phyloP scores from a whole-genome alignment of 2,797 vertebrate genomes.

The Gambelia wislizenii region DNA sequence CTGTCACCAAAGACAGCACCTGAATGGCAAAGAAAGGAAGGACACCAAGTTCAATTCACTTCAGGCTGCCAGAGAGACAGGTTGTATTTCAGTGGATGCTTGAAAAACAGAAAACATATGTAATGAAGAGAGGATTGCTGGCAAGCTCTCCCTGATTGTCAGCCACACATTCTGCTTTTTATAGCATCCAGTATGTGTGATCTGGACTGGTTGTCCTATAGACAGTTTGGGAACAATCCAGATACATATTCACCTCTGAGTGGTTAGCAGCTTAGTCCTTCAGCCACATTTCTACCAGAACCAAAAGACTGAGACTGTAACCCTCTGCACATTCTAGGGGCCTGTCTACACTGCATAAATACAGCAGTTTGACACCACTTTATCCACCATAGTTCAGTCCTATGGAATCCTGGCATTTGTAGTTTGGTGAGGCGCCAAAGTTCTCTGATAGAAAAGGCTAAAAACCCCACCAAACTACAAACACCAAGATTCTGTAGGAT shows the following conservation, averaged over 20 bases:
- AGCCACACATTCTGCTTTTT: constrained; percentile 13
- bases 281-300: not conserved
- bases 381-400: too few relatives aligned
- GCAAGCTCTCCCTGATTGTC: not conserved
- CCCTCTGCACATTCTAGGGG: too few relatives aligned
- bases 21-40: not conserved
- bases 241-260: not conserved
- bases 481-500: too few relatives aligned
- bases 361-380: too few relatives aligned
- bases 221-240: not conserved
- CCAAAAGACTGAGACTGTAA: not conserved
- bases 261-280: not conserved
- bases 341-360: too few relatives aligned
- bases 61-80: constrained; percentile 21
- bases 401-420: too few relatives aligned
- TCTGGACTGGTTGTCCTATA: not conserved
- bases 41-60: constrained; percentile 12
- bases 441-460: too few relatives aligned
- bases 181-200: not conserved
- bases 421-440: too few relatives aligned
- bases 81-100: not conserved
- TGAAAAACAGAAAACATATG: constrained; percentile 32
- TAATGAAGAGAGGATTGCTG: constrained; percentile 29
- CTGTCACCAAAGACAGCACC: constrained; percentile 6
- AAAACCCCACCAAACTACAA: too few relatives aligned